These are phyloP conservation scores for Periparus ater DNA, from an alignment of 2,797 vertebrate species.

Conservation along the genomic window DNA sequence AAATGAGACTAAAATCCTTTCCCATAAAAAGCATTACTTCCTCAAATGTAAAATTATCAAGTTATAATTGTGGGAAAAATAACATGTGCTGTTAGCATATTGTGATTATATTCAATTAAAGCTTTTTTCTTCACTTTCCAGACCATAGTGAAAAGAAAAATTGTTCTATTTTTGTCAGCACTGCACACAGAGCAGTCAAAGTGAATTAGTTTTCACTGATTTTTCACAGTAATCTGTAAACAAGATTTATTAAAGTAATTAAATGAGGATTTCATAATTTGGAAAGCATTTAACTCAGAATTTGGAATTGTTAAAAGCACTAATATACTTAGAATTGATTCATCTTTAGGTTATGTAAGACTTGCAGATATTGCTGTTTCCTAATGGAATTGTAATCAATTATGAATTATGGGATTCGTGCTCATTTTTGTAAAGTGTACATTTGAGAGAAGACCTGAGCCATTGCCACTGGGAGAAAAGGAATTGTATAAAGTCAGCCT, in stretches of 20 bases:
- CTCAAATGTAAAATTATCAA: conserved; percentile 46
- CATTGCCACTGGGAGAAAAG: background rate
- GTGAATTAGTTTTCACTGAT: conserved; percentile 69
- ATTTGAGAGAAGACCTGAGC: background rate
- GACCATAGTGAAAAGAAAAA: conserved; percentile 54
- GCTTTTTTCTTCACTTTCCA: conserved; percentile 42
- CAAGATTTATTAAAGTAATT: conserved; percentile 79
- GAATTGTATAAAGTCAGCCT: background rate
- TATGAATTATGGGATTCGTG: background rate
- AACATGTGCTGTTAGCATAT: conserved; percentile 32
- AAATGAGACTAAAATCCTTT: background rate
- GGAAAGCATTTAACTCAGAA: conserved; percentile 69
- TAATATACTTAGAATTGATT: conserved; percentile 70
- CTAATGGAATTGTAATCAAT: conserved; percentile 44
- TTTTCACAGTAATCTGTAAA: conserved; percentile 76
- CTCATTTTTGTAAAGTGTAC: background rate
- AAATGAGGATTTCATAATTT: conserved; percentile 76
- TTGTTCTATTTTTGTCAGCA: conserved; percentile 68
- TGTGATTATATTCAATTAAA: conserved; percentile 61
- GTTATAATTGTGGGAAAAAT: conserved; percentile 33
- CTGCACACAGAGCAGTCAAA: conserved; percentile 65
- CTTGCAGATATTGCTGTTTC: conserved; percentile 15
- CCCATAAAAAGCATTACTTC: background rate
- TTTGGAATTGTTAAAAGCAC: conserved; percentile 70
- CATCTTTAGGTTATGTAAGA: conserved; percentile 43